Evolutionary conservation across 2,797 vertebrate genomes (phyloP), one percentile per base, ranked within the genome.

Genomic region (Mormyrops attenuatus): DNA sequence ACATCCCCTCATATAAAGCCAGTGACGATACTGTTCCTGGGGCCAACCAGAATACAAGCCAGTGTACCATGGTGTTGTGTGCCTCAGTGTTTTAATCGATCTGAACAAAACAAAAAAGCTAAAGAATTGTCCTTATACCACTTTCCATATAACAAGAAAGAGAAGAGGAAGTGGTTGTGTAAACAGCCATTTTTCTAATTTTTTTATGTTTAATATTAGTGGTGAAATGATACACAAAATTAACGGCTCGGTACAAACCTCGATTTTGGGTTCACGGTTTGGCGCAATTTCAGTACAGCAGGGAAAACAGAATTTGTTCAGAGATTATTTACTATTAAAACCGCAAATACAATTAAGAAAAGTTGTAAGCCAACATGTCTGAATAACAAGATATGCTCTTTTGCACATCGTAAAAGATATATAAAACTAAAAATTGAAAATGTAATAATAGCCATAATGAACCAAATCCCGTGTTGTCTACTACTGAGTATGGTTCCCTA

Each of bases 1-100:
- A 95, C 96, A 95, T 96, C 96, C 22, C 26, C 96, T 95, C 95
- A 96, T 95, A 94, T 96, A 96, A 96, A 96, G 96, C 96, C 97
- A 96, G 95, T 96, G 63, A 30, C 3, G 1, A 66, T 66, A 13
- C 26, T 30, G 47, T 49, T 49, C 7, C 47, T 49, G 63, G 60
- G 63, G 63, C 63, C 26, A 66, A 30, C 63, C 63, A 3, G 63
- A 30, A 26, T 30, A 66, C 26, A 66, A 66, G 26, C 9, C 22
- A 66, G n/a, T 30, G 30, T 26, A 63, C n/a, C 22, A 63, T 30
- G 11, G 1, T 30, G 60, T 66, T 30, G 60, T 66, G 60, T 66
- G 60, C 22, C 22, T 63, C 1, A 11, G 22, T 66, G 60, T 66
- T 66, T 60, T 30, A 44, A 44, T 44, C 41, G 5, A 44, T 30